Base-by-base conservation (phyloP, 2,888 invertebrate species). In the Drosophila colorata region DNA sequence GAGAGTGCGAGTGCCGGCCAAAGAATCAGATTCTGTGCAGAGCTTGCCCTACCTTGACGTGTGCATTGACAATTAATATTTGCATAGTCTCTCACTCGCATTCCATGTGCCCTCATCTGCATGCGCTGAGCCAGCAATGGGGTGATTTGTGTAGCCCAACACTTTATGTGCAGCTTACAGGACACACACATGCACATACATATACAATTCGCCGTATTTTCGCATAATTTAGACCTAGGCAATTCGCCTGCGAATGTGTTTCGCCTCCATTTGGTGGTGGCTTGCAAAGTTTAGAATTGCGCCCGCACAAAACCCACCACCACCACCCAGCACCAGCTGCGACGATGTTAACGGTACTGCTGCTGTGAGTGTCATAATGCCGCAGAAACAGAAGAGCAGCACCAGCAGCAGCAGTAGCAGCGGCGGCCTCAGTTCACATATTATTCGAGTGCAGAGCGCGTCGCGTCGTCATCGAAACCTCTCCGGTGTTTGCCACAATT, bases 251-350 rank as follows among this genome's bases (percentile, higher is more conserved):
- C 18, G 11, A 55, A 58, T 61, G 16, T 44, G 37, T 35, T 53
- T 18, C 38, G 56, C 48, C 40, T 43, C 11, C 8, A 40, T 55
- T 75, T 43, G 78, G 60, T 69, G 76, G 78, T 76, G 74, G 74
- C 51, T 72, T 53, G 64, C 48, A 61, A 61, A 56, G 60, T 67
- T 48, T 16, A 47, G 20, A 53, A 16, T 37, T 44, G 25, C 41
- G 31, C 56, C 47, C 65, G 48, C 38, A 51, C 35, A 31, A 57
- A 68, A 63, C 35, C 56, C 46, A 67, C 67, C 68, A 68, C 66
- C 73, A 38, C 38, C 40, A 23, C 57, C 41, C 52, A 47, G 11
- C 52, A 35, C 44, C 59, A 59, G 65, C 66, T 53, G 66, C 55
- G 47, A 8, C 43, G 55, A 73, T 25, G 51, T 59, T 73, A 53